Percentiles rank a stretch among this genome's conserved stretches.
These are phyloP conservation scores for Rhodeus uyekii DNA, from an alignment of 2,797 vertebrate genomes.

Conservation along the genomic window DNA sequence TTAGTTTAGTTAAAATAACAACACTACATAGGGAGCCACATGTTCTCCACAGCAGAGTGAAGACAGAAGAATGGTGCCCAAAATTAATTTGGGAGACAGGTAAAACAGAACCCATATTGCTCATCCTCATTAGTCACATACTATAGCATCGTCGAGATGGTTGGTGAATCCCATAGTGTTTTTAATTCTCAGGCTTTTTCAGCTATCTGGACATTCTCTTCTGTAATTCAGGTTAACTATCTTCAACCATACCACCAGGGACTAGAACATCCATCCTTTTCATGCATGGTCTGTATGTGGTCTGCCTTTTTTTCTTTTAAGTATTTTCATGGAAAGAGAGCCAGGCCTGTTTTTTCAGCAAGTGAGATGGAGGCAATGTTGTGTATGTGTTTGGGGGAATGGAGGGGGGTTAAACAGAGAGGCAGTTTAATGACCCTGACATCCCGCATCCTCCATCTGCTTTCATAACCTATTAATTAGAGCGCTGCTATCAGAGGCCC, in stretches of 20 bases:
- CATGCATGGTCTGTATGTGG: constrained; percentile 16
- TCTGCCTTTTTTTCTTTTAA: background rate
- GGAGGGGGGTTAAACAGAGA: constrained; percentile 57
- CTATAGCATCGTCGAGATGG: background rate
- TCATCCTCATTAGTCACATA: background rate
- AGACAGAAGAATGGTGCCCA: background rate
- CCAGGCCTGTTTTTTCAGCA: constrained; percentile 49
- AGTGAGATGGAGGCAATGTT: constrained; percentile 47
- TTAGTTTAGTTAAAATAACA: background rate
- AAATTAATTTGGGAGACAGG: constrained; percentile 16
- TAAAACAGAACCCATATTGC: background rate
- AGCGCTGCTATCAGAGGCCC: constrained; percentile 62
- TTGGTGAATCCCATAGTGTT: constrained; percentile 10
- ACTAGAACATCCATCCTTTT: constrained; percentile 38
- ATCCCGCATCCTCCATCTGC: constrained; percentile 67
- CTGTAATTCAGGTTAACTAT: constrained; percentile 45
- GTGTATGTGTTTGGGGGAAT: constrained; percentile 45
- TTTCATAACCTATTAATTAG: constrained; percentile 74
- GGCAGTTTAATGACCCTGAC: constrained; percentile 62
- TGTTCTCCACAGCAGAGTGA: background rate
- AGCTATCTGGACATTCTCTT: constrained; percentile 28
- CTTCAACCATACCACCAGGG: constrained; percentile 37
- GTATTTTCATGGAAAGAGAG: constrained; percentile 28
- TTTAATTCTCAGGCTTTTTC: constrained; percentile 41
- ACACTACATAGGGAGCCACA: background rate